These are phyloP conservation scores for Xenentodon cancila DNA, from an alignment of 2,797 vertebrate species.

Conservation along the genomic window DNA sequence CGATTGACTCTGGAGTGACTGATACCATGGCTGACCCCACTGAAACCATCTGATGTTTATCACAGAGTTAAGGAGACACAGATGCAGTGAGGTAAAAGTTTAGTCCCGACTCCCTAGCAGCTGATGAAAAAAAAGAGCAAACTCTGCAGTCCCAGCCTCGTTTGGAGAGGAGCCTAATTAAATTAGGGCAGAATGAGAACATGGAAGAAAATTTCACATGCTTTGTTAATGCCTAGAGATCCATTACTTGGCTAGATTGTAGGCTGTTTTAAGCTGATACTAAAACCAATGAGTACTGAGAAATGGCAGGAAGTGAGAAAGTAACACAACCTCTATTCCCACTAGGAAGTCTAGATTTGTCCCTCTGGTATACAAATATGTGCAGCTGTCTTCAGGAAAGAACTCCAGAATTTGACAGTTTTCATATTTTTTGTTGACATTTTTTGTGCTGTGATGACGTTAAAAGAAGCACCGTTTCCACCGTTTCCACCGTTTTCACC, in stretches of 20 bases:
- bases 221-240: slow-evolving; percentile 44
- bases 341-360: slow-evolving; percentile 9
- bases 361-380: no score
- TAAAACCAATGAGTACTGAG: slow-evolving; percentile 71
- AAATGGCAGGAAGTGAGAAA: slow-evolving; percentile 46
- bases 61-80: slow-evolving; percentile 51
- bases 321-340: slow-evolving; percentile 40
- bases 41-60: slow-evolving; percentile 67
- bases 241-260: slow-evolving; percentile 74
- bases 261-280: slow-evolving; percentile 74
- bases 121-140: slow-evolving; percentile 9
- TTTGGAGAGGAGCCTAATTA: slow-evolving; percentile 80
- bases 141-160: slow-evolving; percentile 39
- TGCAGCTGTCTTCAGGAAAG: no score
- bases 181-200: slow-evolving; percentile 80
- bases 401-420: no score
- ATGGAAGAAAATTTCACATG: slow-evolving; percentile 75
- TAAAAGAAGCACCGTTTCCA: no score
- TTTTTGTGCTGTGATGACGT: no score
- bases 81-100: slow-evolving; percentile 46
- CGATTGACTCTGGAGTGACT: slow-evolving; percentile 37
- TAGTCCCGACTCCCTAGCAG: slow-evolving; percentile 45
- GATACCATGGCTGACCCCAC: slow-evolving; percentile 74
- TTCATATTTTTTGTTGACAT: no score
- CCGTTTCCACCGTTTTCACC: no score